Evolutionary conservation across 2,888 invertebrate species (phyloP).

Genomic region (Pasiphila rectangulata): DNA sequence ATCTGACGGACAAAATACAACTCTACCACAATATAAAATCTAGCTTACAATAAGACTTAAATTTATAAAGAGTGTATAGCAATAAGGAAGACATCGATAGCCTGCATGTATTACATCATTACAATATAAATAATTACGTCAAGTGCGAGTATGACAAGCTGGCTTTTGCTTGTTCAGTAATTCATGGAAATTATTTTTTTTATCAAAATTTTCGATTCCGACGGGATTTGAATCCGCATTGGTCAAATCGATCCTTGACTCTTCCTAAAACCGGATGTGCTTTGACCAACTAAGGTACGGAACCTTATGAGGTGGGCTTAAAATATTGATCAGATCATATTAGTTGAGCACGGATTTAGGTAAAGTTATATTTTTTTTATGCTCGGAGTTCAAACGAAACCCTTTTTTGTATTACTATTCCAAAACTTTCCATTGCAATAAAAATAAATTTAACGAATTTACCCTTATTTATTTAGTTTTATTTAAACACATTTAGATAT

Average conservation of each 20-base stretch:
- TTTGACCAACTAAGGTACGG: too few species aligned
- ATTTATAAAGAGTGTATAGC: constrained; percentile 76
- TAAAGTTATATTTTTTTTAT: too few species aligned
- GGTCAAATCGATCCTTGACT: too few species aligned
- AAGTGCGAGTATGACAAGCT: constrained; percentile 7
- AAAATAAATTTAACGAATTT: background rate
- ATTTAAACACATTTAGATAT: background rate
- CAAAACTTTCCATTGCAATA: too few species aligned
- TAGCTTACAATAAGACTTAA: constrained; percentile 69
- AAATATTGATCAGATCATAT: too few species aligned
- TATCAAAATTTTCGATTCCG: too few species aligned
- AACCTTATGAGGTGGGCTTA: too few species aligned
- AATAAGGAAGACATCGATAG: constrained; percentile 80
- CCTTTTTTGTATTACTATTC: background rate
- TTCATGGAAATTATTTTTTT: too few species aligned
- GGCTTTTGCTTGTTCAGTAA: background rate
- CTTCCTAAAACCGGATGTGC: too few species aligned
- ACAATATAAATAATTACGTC: constrained; percentile 54
- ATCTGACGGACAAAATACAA: constrained; percentile 7
- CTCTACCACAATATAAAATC: constrained; percentile 51
- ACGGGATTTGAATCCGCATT: too few species aligned
- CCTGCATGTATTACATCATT: constrained; percentile 75
- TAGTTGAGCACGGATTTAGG: too few species aligned
- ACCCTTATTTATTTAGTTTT: background rate
- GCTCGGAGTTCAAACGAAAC: too few species aligned